Base-by-base conservation (phyloP, 2,113 vertebrate genomes). In the Ammodytes marinus region DNA sequence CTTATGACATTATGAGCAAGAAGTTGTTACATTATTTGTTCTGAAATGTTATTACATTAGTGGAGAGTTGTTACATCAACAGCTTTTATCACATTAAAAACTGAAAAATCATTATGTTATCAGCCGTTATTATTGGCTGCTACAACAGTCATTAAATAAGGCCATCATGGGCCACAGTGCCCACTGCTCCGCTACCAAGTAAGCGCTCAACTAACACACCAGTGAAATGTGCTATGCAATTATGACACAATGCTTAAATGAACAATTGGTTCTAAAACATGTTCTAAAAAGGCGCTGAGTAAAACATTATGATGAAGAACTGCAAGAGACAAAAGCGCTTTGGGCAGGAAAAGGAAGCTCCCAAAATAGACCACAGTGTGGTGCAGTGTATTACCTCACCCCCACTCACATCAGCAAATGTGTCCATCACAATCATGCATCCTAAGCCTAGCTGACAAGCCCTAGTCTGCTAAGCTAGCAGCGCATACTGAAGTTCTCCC, bases 301-400 rank as follows among this genome's bases (percentile, higher is more conserved):
- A 60, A 42, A 82, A 85, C 27, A 74, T 46, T 39, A 55, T 61
- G 64, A 79, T 74, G 58, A 57, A 47, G 43, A 71, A 66, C 77
- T 52, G 50, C 73, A 77, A 84, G 82, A 90, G 68, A 79, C 58
- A 87, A 86, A 92, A 84, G 49, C 39, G 55, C 80, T 87, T 89
- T 74, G 84, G 84, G 86, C 73, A 64, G 77, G 72, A 69, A 82
- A 74, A 82, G 58, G 81, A 83, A 82, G 81, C 50, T 70, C 80
- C 91, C 59, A 90, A 91, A 93, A 94, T 94, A 93, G 86, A 89
- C 9, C 63, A 27, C 27, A 49, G 61, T 42, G 55, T 74, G 71
- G 77, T 52, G 63, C 71, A 74, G 77, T 65, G 82, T 79, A 91
- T 92, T 93, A 91, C 91, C 85, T 88, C 92, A 93, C 86, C 76